A percentile compares a stretch with the other conserved stretches of the same genome.
Conservation (phyloP, 2,113 vertebrate genomes). For the Rhinolophus sinicus region DNA sequence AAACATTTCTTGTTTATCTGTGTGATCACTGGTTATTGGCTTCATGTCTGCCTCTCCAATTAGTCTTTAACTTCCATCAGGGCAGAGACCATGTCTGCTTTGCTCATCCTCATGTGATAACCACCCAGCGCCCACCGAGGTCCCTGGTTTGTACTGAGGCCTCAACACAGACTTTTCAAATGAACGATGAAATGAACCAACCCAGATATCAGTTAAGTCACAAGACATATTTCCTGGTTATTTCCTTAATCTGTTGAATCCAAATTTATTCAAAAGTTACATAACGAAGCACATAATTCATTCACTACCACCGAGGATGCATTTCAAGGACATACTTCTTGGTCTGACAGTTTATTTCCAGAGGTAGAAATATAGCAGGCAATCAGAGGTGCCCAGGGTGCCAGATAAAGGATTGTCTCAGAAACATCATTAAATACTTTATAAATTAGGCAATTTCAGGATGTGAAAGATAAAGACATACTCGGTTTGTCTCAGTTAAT, state of each 20-base stretch:
- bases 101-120: neutral
- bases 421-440: conserved; percentile 62
- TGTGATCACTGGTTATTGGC: neutral
- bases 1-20: neutral
- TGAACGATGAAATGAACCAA: neutral
- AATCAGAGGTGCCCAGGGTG: neutral
- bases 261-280: neutral
- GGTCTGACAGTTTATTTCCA: conserved; percentile 44
- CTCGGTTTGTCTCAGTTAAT: conserved; percentile 53
- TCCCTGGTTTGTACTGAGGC: neutral
- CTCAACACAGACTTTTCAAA: neutral
- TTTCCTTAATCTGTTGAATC: neutral
- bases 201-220: neutral
- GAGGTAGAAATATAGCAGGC: conserved; percentile 16
- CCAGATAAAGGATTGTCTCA: conserved; percentile 19
- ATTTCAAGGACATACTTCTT: conserved; percentile 9
- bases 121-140: neutral
- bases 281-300: neutral
- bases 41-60: neutral
- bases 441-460: conserved; percentile 66
- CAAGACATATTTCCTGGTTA: neutral
- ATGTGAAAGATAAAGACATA: conserved; percentile 5
- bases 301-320: neutral
- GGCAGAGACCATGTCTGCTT: neutral
- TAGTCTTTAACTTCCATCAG: neutral